Evolutionary conservation across 2,888 invertebrate species (phyloP), one percentile per base, ranked within the genome.

Genomic region (Mayetiola destructor): DNA sequence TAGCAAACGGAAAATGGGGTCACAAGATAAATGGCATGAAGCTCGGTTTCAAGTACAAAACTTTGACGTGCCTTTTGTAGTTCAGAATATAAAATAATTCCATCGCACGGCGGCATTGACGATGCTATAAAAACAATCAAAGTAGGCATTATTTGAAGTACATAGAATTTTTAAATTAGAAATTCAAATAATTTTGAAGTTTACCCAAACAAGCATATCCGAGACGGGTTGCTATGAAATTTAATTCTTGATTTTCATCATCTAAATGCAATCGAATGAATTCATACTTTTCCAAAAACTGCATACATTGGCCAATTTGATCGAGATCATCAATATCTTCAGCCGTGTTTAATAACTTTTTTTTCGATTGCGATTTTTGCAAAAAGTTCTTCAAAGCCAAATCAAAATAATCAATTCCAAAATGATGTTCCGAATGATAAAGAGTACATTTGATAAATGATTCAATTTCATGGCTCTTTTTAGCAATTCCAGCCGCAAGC

Each of bases 21-120:
- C 39, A 95, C 95, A 65, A 94, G 76, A 71, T 96, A 99, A 54
- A 99, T 82, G 39, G 96, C 80, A 72, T 99, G 97, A 2, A 99
- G 76, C 65, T 99, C 97, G 57, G 88, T 90, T 68, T 95, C 93
- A 12, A 99, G 73, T 0, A 93, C 93, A 67, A 99, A 85, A 66
- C 88, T 87, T 64, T 86, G 84, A 9, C 93, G 78, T 0, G 96
- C 93, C 69, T 84, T 86, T 69, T 91, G 86, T 27, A 99, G 71
- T 70, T 97, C 97, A 60, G 84, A 79, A 67, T 95, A 90, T 40
- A 99, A 78, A 18, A 85, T 79, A 9, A 96, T 74, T 0, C 92
- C 95, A 69, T 97, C 94, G 67, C 88, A 87, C 0, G 97, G 96
- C n/a, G 92, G 85, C 72, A 99, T 81, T 0, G 94, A 89, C 0